Evolutionary conservation across 2,113 vertebrate species (phyloP), one percentile per base, ranked within the genome.

Genomic region (Python bivittatus): DNA sequence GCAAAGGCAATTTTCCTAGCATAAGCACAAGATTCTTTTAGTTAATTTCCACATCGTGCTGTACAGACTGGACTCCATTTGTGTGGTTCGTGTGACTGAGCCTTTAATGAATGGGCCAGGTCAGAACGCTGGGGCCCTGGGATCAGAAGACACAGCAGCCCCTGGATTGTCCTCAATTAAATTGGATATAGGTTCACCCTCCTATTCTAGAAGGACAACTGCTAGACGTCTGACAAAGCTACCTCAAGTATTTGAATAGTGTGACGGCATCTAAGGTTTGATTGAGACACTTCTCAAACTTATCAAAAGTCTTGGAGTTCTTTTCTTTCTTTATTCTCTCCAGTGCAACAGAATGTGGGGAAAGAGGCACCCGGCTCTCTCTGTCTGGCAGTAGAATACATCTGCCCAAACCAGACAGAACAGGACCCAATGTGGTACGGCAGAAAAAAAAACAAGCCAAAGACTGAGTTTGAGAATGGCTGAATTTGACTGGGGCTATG

Each of bases 101-200:
- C 72, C 29, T 42, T 92, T 44, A 25, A 79, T 38, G 53, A 12
- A 17, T 17, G 15, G 4, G 53, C 85, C 64, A 88, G 53, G 64
- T 88, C 61, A 44, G 25, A 88, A 88, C 48, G 64, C 38, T 64
- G 79, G 85, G 56, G 27, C 61, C n/a, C 53, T n/a, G 52, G 25
- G 61, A 44, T 22, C 9, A 42, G 44, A 38, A 79, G 61, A 4
- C 85, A 38, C 56, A 60, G 79, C 79, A 48, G 15, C 44, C 8
- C 4, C 25, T 11, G 38, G 25, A 48, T 79, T 20, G 13, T 79
- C 25, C 52, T 92, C 33, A 56, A 15, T 83, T 88, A 58, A 79
- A 88, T 88, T 88, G 86, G 86, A 79, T 88, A 20, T 86, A 54
- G 29, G 84, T 42, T 86, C 57, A 86, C 58, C 84, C 57, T 87